phyloP scores from a whole-genome alignment of 2,113 vertebrate species.

The Sander lucioperca region DNA sequence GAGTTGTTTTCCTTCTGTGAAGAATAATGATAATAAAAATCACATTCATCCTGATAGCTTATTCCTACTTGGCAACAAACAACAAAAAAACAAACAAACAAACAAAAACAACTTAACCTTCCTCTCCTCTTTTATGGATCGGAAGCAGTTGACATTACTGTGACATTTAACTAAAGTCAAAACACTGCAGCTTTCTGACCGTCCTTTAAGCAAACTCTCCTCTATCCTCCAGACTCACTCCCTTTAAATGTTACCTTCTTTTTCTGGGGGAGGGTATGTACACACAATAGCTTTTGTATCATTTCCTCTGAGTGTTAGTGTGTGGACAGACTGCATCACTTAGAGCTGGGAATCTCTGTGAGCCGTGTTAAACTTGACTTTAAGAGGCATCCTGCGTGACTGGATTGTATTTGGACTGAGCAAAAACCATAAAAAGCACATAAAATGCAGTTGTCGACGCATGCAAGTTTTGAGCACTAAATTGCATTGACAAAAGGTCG shows the following conservation, averaged over 20 bases:
- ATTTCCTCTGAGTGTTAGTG: conserved; percentile 34
- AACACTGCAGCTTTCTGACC: conserved; percentile 47
- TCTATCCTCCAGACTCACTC: conserved; percentile 35
- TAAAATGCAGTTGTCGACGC: conserved; percentile 8
- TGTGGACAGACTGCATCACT: conserved; percentile 29
- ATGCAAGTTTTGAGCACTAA: not conserved
- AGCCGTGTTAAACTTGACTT: conserved; percentile 54
- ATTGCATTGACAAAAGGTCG: conserved; percentile 11
- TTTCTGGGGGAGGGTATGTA: conserved; percentile 35
- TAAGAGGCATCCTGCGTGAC: conserved; percentile 40
- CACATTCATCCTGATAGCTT: conserved; percentile 4
- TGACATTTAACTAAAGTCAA: conserved; percentile 74
- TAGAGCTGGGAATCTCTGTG: conserved; percentile 26
- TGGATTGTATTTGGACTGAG: not conserved
- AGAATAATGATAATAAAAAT: conserved; percentile 20
- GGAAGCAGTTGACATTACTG: conserved; percentile 67
- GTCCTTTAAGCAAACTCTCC: conserved; percentile 54
- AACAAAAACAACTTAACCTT: conserved; percentile 66
- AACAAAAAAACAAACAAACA: not conserved
- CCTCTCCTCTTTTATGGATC: conserved; percentile 50
- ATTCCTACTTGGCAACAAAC: not conserved
- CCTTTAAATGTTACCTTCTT: conserved; percentile 61
- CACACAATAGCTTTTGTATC: conserved; percentile 46
- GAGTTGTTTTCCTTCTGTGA: not conserved
- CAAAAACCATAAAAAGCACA: not conserved